Evolutionary conservation across 2,113 vertebrate species (phyloP), one percentile per base, ranked within the genome.

Genomic region (Podarcis raffonei): DNA sequence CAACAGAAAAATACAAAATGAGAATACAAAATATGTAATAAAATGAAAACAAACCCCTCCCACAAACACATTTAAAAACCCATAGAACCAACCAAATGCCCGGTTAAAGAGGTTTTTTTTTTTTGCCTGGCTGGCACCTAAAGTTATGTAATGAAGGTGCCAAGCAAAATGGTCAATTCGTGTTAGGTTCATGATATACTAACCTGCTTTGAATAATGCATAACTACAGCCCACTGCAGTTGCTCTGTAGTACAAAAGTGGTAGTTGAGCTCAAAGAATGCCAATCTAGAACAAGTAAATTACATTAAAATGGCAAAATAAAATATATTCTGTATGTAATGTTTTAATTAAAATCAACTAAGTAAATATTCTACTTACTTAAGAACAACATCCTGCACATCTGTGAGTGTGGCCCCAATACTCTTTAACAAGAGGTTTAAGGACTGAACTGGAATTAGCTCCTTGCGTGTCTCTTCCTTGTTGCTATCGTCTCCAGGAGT

Each of bases 171-270:
- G 53, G 20, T 53, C 66, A 2, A n/a, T 48, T 90, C 42, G 85
- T 66, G 85, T 84, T 74, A 65, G 59, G 53, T 62, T 62, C 13
- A 62, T 62, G 59, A 80, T 72, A 89, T 83, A 95, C 91, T 95
- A 94, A 99, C 98, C 97, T 99, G 98, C 93, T 98, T 98, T 42
- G 98, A 98, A 91, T 99, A 99, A 96, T 99, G 98, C 84, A 96
- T 96, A 93, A 98, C 89, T 93, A 98, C 98, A 94, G 98, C 97
- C 96, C 95, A 97, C 66, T 98, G 98, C 16, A 99, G 95, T 94
- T 98, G 97, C 87, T 98, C 97, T 37, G 97, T 97, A 69, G 98
- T 98, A 78, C 96, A 97, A 91, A 99, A 98, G 94, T 98, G 98
- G 95, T 98, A 98, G 39, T 92, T 97, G 95, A 99, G 92, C 95